phyloP scores from a whole-genome alignment of 2,888 invertebrate species.

The Strigamia crassipes region DNA sequence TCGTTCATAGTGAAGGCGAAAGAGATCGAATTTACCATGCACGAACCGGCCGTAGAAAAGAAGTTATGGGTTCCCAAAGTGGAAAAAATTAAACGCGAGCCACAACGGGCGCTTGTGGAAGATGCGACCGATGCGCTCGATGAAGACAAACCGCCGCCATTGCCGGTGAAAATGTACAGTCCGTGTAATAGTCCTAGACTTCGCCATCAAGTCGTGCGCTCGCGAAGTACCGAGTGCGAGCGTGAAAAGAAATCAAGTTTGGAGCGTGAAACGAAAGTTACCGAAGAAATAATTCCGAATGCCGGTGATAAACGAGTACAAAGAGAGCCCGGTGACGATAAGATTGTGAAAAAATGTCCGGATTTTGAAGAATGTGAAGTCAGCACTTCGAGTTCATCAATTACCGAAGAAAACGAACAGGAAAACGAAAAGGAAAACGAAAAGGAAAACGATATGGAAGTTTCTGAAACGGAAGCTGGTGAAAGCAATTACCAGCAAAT shows the following conservation, averaged over 20 bases:
- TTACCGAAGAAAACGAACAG: background rate
- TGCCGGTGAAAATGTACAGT: conserved; percentile 46
- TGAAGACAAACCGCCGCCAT: conserved; percentile 42
- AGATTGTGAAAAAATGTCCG: too few relatives aligned
- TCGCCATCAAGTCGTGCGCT: background rate
- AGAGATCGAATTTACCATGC: background rate
- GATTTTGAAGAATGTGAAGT: too few relatives aligned
- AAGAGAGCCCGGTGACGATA: background rate
- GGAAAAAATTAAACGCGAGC: conserved; percentile 6
- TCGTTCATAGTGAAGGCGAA: background rate
- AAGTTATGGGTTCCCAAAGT: conserved; percentile 1
- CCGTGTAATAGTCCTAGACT: conserved; percentile 39
- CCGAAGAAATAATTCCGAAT: background rate
- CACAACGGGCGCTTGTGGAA: background rate
- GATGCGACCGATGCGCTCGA: background rate
- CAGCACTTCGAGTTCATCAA: too few relatives aligned
- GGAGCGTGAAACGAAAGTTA: background rate
- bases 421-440: background rate
- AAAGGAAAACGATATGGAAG: background rate
- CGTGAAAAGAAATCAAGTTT: background rate
- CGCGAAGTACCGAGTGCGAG: background rate
- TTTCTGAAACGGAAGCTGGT: conserved; percentile 13
- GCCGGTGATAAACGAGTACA: background rate
- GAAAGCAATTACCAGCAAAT: conserved; percentile 49
- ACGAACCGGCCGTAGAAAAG: conserved; percentile 5